Conservation (phyloP, 2,113 vertebrate species). For the Mesocricetus auratus region DNA sequence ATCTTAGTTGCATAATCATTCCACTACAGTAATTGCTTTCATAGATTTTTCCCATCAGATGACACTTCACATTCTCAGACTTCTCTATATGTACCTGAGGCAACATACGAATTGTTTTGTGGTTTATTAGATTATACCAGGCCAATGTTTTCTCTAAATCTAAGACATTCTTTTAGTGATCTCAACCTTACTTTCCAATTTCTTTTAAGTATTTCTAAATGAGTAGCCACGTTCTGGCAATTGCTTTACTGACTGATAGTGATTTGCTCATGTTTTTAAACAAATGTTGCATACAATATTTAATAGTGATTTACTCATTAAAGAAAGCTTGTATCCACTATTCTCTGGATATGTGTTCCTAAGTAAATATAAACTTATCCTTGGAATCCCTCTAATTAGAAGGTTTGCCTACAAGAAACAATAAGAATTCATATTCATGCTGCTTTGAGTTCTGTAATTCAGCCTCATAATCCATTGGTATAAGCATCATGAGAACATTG, state of each 20-base stretch:
- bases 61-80: not conserved
- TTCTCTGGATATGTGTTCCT: not conserved
- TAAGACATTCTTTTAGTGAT: not conserved
- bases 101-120: not conserved
- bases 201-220: not conserved
- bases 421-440: not conserved
- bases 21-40: not conserved
- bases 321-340: not conserved
- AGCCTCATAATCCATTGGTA: not conserved
- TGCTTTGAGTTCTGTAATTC: not conserved
- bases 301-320: too few relatives aligned
- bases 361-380: not conserved
- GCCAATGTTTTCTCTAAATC: not conserved
- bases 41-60: not conserved
- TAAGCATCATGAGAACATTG: not conserved
- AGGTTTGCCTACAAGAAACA: conserved; percentile 29
- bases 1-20: not conserved
- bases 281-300: too few relatives aligned
- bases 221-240: not conserved
- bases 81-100: not conserved
- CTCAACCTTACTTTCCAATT: not conserved
- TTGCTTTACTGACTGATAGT: not conserved
- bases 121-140: not conserved
- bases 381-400: not conserved
- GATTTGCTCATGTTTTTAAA: not conserved